A percentile compares a stretch with the other conserved stretches of the same genome.
Evolutionary conservation across 1,140 invertebrate genomes (phyloP).

Genomic region (Holotrichia oblita): DNA sequence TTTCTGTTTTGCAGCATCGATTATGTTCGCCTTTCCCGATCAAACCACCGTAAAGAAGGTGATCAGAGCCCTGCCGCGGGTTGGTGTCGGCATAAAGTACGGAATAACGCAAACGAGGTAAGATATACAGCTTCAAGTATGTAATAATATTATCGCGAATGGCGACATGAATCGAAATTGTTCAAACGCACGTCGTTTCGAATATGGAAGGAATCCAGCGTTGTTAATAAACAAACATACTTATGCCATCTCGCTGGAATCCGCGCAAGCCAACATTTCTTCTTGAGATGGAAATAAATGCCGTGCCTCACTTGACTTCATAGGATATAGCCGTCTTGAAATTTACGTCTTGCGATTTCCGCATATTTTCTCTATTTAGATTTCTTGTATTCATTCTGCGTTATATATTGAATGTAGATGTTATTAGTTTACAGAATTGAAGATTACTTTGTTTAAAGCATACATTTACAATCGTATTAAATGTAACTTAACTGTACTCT

Average conservation of each 20-base stretch:
- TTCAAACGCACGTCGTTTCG: background rate
- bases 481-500: no score
- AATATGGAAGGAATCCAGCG: conserved; percentile 6
- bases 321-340: background rate
- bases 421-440: no score
- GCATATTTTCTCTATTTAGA: no score
- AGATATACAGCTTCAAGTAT: background rate
- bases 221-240: conserved; percentile 23
- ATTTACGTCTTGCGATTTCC: background rate
- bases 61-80: conserved; percentile 95
- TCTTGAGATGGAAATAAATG: background rate
- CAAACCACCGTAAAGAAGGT: conserved; percentile 98
- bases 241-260: background rate
- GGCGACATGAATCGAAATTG: conserved; percentile 25
- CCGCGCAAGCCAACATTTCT: background rate
- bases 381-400: no score
- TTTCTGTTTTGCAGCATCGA: conserved; percentile 80
- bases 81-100: conserved; percentile 99
- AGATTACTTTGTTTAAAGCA: no score
- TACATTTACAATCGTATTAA: no score
- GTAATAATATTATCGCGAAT: conserved; percentile 21
- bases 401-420: no score
- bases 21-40: conserved; percentile 98
- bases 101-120: conserved; percentile 96
- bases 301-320: background rate